Evolutionary conservation across 2,797 vertebrate genomes (phyloP), one percentile per base, ranked within the genome.

Genomic region (Lophius americanus): DNA sequence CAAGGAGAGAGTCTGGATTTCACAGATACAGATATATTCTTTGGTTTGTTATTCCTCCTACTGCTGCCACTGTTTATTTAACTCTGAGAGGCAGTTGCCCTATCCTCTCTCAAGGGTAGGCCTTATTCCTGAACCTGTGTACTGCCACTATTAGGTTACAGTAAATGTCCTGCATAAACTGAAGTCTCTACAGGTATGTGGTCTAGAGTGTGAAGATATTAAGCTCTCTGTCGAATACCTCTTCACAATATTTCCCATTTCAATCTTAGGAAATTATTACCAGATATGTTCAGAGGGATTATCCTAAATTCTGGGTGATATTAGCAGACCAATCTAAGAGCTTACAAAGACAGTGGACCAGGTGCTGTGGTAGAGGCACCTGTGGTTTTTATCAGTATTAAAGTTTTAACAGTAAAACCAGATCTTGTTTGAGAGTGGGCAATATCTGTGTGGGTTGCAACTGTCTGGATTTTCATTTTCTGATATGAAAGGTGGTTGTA

Each of bases 1-100:
- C 61, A 93, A 94, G 91, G 91, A 93, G 95, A 94, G 93, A 93
- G 94, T 92, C 88, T 85, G 86, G 76, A 78, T 92, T 88, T 92
- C 88, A 83, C 69, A 73, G 82, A 87, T 83, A 69, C 71, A 83
- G 79, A 82, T 77, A 84, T 89, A 78, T 73, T 87, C 71, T 60
- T 46, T 68, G 66, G 82, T 84, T 83, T 83, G 76, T 85, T 85
- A 88, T 23, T 84, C 76, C 79, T 82, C 81, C 76, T 86, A 70
- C 65, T 81, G 72, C 60, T 83, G 75, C 82, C 78, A 66, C 67
- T 88, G 81, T 90, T 89, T 90, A 75, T 90, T 88, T 84, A 86
- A 85, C 82, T 83, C 73, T 12, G 57, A 64, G 69, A 73, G 71
- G 50, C 52, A 5, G 63, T 79, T 78, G 61, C 75, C 63, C 61